These are phyloP conservation scores for Bombus polaris DNA, from an alignment of 1,140 invertebrate species.

Conservation along the genomic window DNA sequence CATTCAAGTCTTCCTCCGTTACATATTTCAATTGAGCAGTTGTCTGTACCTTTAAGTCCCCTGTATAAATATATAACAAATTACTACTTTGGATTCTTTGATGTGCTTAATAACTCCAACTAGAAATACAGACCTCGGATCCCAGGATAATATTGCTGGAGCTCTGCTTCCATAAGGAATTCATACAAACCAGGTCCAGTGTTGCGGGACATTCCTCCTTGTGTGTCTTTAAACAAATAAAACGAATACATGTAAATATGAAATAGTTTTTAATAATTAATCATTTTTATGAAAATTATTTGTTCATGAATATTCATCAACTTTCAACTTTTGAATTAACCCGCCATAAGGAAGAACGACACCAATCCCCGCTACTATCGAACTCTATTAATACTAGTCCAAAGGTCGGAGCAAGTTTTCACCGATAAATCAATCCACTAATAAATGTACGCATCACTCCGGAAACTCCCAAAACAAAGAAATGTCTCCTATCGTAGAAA, in stretches of 20 bases:
- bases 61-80: slow-evolving; percentile 81
- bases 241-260: slow-evolving; percentile 25
- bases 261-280: neutral
- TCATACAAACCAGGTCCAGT: slow-evolving; percentile 91
- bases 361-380: neutral
- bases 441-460: neutral
- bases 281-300: neutral
- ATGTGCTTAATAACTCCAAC: neutral
- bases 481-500: too few relatives aligned
- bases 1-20: slow-evolving; percentile 94
- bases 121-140: slow-evolving; percentile 84
- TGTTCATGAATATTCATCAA: neutral
- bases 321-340: neutral
- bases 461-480: neutral
- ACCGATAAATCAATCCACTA: neutral
- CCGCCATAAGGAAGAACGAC: neutral
- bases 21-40: slow-evolving; percentile 99
- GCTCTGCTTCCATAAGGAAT: slow-evolving; percentile 94
- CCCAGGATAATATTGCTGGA: slow-evolving; percentile 93
- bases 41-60: slow-evolving; percentile 91
- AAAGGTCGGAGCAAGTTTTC: neutral
- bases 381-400: neutral
- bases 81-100: neutral
- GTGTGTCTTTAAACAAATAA: slow-evolving; percentile 72
- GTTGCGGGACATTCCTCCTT: slow-evolving; percentile 80